Base-by-base conservation (phyloP, 2,113 vertebrate species). In the Peromyscus californicus region DNA sequence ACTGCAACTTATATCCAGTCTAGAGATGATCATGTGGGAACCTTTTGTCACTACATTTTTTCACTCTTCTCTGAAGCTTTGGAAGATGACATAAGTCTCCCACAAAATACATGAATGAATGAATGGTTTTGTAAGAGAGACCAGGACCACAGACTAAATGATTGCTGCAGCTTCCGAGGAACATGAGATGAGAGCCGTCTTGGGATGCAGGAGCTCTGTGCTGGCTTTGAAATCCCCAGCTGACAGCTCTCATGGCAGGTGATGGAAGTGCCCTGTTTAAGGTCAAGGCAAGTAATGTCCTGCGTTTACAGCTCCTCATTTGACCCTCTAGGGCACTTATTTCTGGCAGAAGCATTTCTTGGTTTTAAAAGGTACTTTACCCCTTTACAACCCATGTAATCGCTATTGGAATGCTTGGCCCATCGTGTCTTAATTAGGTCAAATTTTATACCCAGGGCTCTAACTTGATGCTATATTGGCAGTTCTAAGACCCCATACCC, bases 391-490 rank as follows among this genome's bases (percentile, higher is more conserved):
- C 85, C 90, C 15, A 29, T 85, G 70, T 98, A 97, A 97, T 97
- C 97, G 96, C 96, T 86, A 9, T 96, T 97, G 96, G 65, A 95
- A 95, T 79, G 90, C 93, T 94, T 93, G 97, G 96, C 93, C 92
- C 80, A 16, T 89, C 82, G 94, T 95, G 90, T 86, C 94, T 97
- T 97, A 97, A 98, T 97, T 95, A 97, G 97, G 96, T 97, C 96
- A 96, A 75, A 91, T 97, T 97, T 97, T 97, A 97, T 95, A 96
- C n/a, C 33, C 24, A 79, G 51, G 76, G 76, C 95, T 97, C 96
- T 96, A 45, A 78, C 67, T 89, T 92, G 82, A 83, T 7, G 85
- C 92, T 80, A 63, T 21, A 89, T 96, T 97, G 95, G 95, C 89
- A 97, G 65, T 95, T 95, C 76, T 89, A 67, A 96, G 65, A 16